These are phyloP conservation scores for Xenus cinereus DNA, from an alignment of 2,113 vertebrate genomes.

Conservation along the genomic window DNA sequence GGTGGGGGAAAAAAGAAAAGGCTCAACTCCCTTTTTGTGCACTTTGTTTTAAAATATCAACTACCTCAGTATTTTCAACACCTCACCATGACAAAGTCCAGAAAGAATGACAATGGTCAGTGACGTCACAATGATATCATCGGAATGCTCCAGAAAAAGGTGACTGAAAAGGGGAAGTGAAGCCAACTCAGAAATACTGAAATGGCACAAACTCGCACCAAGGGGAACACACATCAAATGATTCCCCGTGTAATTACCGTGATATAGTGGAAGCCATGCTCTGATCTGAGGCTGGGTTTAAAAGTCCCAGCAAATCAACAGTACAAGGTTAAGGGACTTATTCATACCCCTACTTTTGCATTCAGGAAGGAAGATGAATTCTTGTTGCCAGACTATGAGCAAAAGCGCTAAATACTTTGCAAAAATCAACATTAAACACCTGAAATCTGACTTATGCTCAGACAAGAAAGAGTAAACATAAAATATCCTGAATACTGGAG, in stretches of 20 bases:
- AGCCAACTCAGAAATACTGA: background rate
- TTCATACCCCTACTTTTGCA: background rate
- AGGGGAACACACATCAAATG: background rate
- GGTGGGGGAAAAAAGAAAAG: background rate
- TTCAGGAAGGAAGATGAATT: background rate
- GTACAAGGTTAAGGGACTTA: background rate
- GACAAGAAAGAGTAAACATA: background rate
- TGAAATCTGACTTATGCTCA: background rate
- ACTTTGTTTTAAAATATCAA: background rate
- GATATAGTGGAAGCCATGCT: background rate
- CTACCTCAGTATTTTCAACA: background rate
- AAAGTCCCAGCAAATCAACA: background rate
- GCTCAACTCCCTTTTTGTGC: background rate
- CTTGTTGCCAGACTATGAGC: background rate
- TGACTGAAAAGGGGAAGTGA: background rate
- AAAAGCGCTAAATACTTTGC: background rate
- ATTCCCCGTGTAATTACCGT: background rate
- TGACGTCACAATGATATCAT: background rate
- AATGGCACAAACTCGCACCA: background rate
- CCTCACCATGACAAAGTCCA: background rate
- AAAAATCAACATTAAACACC: background rate
- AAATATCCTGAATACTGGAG: background rate
- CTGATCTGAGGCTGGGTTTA: background rate
- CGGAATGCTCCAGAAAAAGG: background rate
- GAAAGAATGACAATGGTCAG: background rate